phyloP scores from a whole-genome alignment of 2,113 vertebrate species.

The Sturnus vulgaris region DNA sequence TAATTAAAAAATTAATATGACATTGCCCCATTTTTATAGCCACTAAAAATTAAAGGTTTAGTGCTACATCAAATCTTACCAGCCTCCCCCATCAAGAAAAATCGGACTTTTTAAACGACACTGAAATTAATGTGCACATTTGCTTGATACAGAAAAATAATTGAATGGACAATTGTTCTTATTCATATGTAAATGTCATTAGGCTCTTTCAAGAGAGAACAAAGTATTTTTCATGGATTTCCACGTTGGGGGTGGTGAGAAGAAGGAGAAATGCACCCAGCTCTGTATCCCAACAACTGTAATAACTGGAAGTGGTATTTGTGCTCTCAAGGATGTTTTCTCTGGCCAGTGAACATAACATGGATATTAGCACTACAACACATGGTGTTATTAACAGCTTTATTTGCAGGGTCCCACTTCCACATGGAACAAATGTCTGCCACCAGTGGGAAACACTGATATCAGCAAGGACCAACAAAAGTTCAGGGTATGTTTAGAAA shows the following conservation, averaged over 20 bases:
- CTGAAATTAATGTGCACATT: not conserved
- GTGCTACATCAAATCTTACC: not conserved
- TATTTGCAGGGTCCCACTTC: not conserved
- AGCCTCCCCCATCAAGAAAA: not conserved
- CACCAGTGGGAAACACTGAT: not conserved
- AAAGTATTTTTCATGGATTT: conserved; percentile 47
- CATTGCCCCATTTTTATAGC: not conserved
- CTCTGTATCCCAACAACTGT: not conserved
- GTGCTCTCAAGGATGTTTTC: not conserved
- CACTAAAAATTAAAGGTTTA: not conserved
- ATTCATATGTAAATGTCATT: conserved; percentile 57
- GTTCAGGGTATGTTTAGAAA: not conserved
- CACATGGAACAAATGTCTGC: not conserved
- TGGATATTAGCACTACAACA: not conserved
- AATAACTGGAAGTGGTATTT: not conserved
- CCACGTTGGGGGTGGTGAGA: not conserved
- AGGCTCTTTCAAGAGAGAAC: conserved; percentile 42
- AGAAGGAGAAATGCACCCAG: not conserved
- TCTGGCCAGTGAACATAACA: not conserved
- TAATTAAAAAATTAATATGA: not conserved
- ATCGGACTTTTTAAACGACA: not conserved
- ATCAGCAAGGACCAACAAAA: not conserved
- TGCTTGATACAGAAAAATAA: conserved; percentile 7
- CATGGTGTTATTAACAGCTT: not conserved
- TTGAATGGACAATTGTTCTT: conserved; percentile 18